Evolutionary conservation across 1,140 invertebrate species (phyloP).

Genomic region (Drosophila seguyi): DNA sequence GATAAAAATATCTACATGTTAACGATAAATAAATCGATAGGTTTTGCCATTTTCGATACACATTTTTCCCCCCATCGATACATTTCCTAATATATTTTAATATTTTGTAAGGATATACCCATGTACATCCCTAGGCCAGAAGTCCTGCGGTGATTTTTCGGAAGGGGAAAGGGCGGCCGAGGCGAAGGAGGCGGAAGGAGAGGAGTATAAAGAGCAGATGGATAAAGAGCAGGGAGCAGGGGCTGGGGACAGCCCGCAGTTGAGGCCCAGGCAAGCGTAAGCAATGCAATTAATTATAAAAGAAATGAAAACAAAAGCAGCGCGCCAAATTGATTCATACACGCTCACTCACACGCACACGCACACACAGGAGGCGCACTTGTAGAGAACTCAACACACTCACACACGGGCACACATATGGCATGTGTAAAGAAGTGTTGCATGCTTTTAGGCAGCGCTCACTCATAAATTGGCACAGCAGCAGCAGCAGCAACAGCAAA

Average conservation of each 20-base stretch:
- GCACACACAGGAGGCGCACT: constrained; percentile 3
- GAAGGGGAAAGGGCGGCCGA: too few relatives aligned
- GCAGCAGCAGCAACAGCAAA: constrained; percentile 9
- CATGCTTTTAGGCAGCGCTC: constrained; percentile 71
- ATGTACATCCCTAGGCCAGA: neutral
- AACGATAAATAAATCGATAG: too few relatives aligned
- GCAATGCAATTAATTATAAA: constrained; percentile 83
- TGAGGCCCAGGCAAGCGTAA: constrained; percentile 67
- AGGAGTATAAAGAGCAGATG: neutral
- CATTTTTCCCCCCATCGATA: too few relatives aligned
- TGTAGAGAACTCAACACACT: neutral
- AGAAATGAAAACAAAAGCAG: constrained; percentile 79
- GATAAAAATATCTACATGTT: too few relatives aligned
- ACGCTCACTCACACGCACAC: constrained; percentile 27
- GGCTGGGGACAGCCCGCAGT: constrained; percentile 30
- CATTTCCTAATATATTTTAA: neutral
- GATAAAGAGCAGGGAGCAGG: neutral
- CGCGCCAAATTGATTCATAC: constrained; percentile 66
- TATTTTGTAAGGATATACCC: neutral
- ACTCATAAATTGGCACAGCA: constrained; percentile 71
- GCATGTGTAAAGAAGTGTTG: constrained; percentile 68
- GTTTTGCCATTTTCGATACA: too few relatives aligned
- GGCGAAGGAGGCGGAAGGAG: neutral
- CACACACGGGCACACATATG: constrained; percentile 13
- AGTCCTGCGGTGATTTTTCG: neutral